A percentile compares a stretch with the other conserved stretches of the same genome.
phyloP scores from a whole-genome alignment of 2,888 invertebrate species.

The Galeruca laticollis region DNA sequence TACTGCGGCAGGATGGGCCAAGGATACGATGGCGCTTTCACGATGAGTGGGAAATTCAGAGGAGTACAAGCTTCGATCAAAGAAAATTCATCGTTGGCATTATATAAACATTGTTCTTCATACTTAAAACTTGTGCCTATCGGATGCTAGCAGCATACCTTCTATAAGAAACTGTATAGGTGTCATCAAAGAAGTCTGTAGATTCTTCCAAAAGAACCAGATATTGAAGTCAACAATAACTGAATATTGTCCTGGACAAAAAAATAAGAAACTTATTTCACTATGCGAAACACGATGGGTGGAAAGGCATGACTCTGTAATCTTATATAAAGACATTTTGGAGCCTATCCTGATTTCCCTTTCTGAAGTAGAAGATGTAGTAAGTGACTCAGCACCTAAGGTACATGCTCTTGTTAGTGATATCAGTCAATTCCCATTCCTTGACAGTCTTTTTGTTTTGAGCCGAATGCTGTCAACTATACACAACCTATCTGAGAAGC shows the following conservation, averaged over 20 bases:
- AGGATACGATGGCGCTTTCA: conserved; percentile 26
- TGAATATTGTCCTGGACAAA: not conserved
- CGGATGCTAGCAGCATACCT: not conserved
- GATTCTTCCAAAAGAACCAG: too few relatives aligned
- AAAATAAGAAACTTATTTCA: not conserved
- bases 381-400: not conserved
- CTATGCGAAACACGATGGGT: not conserved
- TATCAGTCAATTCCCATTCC: too few relatives aligned
- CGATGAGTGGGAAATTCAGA: conserved; percentile 16
- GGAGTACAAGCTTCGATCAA: conserved; percentile 11
- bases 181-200: not conserved
- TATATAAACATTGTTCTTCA: conserved; percentile 17
- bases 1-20: conserved; percentile 1
- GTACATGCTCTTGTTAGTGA: not conserved
- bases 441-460: too few relatives aligned
- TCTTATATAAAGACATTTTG: not conserved
- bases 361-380: not conserved
- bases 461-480: not conserved
- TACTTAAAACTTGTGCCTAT: conserved; percentile 1
- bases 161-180: not conserved
- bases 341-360: not conserved
- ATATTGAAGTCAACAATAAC: too few relatives aligned
- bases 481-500: not conserved
- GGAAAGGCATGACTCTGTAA: not conserved
- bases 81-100: not conserved